These are phyloP conservation scores for Drosophila kambysellisi DNA, from an alignment of 2,888 invertebrate species.

Conservation along the genomic window DNA sequence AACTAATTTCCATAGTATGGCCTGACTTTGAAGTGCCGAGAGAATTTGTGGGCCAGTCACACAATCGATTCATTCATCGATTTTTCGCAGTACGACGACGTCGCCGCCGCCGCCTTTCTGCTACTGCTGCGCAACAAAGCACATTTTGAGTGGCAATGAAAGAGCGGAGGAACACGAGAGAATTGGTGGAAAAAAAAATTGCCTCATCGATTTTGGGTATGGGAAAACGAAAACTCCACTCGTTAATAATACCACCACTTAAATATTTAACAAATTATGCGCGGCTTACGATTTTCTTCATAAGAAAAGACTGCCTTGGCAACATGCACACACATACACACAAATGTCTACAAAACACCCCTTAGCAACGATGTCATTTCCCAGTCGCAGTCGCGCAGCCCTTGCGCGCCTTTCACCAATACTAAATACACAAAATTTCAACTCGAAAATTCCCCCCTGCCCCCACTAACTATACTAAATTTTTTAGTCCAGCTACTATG, in stretches of 20 bases:
- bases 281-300: conserved; percentile 29
- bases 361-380: conserved; percentile 69
- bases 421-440: conserved; percentile 75
- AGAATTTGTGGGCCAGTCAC: conserved; percentile 42
- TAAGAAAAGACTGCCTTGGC: conserved; percentile 54
- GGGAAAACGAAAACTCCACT: conserved; percentile 22
- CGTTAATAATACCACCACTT: conserved; percentile 39
- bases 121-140: conserved; percentile 70
- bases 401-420: conserved; percentile 53
- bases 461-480: conserved; percentile 59
- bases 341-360: conserved; percentile 72
- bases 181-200: conserved; percentile 15
- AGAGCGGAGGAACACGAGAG: conserved; percentile 29
- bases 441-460: conserved; percentile 38
- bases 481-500: conserved; percentile 38
- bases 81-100: conserved; percentile 81
- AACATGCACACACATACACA: conserved; percentile 46
- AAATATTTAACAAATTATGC: conserved; percentile 51
- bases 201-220: conserved; percentile 41
- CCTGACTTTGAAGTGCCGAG: background rate
- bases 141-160: conserved; percentile 59
- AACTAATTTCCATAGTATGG: conserved; percentile 34
- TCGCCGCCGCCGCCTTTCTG: conserved; percentile 8
- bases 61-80: conserved; percentile 85
- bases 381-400: conserved; percentile 61